These are phyloP conservation scores for Mastigias papua DNA, from an alignment of 30 jellyfish, hydroid and myxozoan genomes.

Conservation along the genomic window DNA sequence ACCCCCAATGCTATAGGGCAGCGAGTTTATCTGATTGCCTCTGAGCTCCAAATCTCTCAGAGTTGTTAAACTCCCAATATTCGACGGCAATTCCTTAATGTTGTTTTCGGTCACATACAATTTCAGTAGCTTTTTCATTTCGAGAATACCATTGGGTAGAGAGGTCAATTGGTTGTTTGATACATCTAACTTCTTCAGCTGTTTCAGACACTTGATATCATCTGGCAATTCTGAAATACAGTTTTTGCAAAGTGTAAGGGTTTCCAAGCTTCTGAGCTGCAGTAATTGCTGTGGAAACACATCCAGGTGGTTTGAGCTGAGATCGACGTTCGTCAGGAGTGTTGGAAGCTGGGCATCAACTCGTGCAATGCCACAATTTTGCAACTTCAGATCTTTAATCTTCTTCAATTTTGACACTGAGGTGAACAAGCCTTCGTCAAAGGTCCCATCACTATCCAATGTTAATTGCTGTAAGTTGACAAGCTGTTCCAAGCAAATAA, in stretches of 20 bases:
- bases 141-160: conserved; percentile 24
- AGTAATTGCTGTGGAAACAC: conserved; percentile 26
- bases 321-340: conserved; percentile 38
- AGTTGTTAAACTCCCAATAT: conserved; percentile 30
- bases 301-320: conserved; percentile 30
- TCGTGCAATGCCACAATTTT: conserved; percentile 22
- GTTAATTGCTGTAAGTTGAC: conserved; percentile 2
- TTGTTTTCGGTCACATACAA: conserved; percentile 50
- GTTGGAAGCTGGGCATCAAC: not conserved
- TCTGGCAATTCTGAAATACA: conserved; percentile 52
- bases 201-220: conserved; percentile 12
- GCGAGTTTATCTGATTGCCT: conserved; percentile 49
- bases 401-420: not conserved
- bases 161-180: conserved; percentile 29
- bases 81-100: conserved; percentile 51
- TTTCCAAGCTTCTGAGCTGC: conserved; percentile 27
- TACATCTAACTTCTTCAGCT: conserved; percentile 66
- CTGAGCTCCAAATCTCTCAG: conserved; percentile 64
- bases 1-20: conserved; percentile 81
- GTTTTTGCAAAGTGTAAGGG: conserved; percentile 59
- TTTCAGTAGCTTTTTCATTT: conserved; percentile 26
- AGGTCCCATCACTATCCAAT: conserved; percentile 37
- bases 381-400: conserved; percentile 19
- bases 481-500: not conserved
- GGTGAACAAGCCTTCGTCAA: not conserved